Conservation (phyloP, 2,888 invertebrate genomes). For the Philaethria dido region DNA sequence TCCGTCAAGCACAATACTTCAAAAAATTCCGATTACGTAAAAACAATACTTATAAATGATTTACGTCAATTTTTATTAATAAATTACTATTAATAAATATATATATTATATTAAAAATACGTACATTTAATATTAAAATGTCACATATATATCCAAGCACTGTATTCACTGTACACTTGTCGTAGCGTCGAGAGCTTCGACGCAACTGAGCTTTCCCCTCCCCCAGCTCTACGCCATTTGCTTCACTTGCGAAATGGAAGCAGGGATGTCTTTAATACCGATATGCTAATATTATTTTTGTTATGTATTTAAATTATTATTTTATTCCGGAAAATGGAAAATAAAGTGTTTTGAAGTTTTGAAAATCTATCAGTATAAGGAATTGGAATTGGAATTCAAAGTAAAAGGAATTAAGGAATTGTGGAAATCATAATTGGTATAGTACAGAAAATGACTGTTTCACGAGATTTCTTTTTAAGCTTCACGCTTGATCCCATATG, state of each 20-base stretch:
- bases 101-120: neutral
- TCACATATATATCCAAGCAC: conserved; percentile 4
- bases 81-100: neutral
- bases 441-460: too few relatives aligned
- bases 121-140: neutral
- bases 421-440: too few relatives aligned
- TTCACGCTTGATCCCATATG: too few relatives aligned
- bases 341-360: too few relatives aligned
- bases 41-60: neutral
- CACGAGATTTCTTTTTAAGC: too few relatives aligned
- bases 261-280: conserved; percentile 20
- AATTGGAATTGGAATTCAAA: too few relatives aligned
- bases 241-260: conserved; percentile 45
- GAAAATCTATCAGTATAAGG: too few relatives aligned
- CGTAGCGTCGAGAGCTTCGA: conserved; percentile 45
- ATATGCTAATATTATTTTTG: neutral
- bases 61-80: neutral
- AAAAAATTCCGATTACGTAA: neutral
- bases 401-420: too few relatives aligned
- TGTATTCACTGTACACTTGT: conserved; percentile 42
- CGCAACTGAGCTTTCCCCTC: conserved; percentile 57
- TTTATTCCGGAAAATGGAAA: too few relatives aligned
- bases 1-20: neutral
- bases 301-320: neutral
- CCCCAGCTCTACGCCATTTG: conserved; percentile 43